Evolutionary conservation across 2,888 invertebrate species (phyloP).

Genomic region (Polydrusus tereticollis): DNA sequence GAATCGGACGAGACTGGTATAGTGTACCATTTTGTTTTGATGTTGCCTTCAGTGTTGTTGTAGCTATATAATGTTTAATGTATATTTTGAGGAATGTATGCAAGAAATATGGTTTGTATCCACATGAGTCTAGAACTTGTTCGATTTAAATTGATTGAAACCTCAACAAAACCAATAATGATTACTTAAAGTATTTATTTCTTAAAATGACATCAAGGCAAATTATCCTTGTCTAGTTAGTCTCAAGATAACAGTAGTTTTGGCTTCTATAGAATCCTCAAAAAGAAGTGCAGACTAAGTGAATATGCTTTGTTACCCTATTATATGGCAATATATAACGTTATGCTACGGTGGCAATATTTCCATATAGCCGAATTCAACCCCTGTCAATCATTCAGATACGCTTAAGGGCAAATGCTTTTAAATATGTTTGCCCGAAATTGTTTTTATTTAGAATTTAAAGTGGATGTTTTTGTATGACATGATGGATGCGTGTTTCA

Average conservation of each 20-base stretch:
- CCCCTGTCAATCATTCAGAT: constrained; percentile 66
- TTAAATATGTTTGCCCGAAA: constrained; percentile 67
- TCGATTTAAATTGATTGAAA: too few species aligned
- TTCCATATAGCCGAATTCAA: constrained; percentile 54
- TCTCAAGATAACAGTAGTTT: background rate
- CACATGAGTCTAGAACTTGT: too few species aligned
- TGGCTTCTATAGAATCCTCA: background rate
- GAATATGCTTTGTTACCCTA: constrained; percentile 35
- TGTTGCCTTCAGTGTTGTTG: too few species aligned
- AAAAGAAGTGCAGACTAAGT: constrained; percentile 29
- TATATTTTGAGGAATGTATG: too few species aligned
- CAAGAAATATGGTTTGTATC: too few species aligned
- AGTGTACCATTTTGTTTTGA: too few species aligned
- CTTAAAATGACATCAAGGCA: too few species aligned
- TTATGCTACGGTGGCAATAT: constrained; percentile 43
- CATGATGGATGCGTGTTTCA: constrained; percentile 65
- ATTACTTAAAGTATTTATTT: too few species aligned
- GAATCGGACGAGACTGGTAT: too few species aligned
- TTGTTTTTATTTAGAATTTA: constrained; percentile 68
- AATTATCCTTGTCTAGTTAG: background rate
- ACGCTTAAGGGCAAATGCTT: constrained; percentile 64
- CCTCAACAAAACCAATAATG: too few species aligned
- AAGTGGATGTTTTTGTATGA: constrained; percentile 65
- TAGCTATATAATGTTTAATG: too few species aligned
- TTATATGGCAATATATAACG: constrained; percentile 44